Conservation (phyloP, 2,888 invertebrate genomes). For the Parthenolecanium corni region DNA sequence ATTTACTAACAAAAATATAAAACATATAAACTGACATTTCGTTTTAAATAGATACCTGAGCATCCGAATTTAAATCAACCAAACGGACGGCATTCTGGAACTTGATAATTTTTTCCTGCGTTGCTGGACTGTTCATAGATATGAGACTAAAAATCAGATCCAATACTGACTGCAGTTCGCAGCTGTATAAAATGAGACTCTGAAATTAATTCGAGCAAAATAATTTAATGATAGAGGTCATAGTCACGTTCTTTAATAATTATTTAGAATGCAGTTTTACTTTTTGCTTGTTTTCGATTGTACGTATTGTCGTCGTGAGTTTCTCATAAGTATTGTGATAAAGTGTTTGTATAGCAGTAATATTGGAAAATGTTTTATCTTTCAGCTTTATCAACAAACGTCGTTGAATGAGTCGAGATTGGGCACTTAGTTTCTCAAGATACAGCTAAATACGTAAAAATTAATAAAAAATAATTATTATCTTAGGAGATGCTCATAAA, state of each 20-base stretch:
- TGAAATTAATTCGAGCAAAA: background rate
- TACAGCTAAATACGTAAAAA: conserved; percentile 31
- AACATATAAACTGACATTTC: too few species aligned
- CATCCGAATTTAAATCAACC: too few species aligned
- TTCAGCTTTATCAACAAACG: conserved; percentile 63
- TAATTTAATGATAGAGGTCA: background rate
- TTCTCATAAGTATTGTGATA: conserved; percentile 58
- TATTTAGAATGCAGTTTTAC: background rate
- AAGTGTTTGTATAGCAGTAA: conserved; percentile 58
- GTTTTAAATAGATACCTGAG: too few species aligned
- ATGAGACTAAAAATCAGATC: conserved; percentile 15
- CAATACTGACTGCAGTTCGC: conserved; percentile 4
- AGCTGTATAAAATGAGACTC: background rate
- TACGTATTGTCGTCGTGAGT: conserved; percentile 39
- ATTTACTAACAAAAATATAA: too few species aligned
- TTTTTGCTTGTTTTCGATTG: conserved; percentile 5
- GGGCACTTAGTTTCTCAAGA: conserved; percentile 49
- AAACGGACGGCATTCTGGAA: background rate
- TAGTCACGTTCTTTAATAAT: background rate
- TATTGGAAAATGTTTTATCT: conserved; percentile 61
- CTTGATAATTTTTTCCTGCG: background rate
- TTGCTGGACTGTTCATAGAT: background rate
- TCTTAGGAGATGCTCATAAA: background rate
- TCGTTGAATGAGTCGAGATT: conserved; percentile 66
- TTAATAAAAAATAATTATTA: background rate